Percentiles rank a stretch among this genome's conserved stretches.
Conservation (phyloP, 2,113 vertebrate genomes). For the Plotosus lineatus region DNA sequence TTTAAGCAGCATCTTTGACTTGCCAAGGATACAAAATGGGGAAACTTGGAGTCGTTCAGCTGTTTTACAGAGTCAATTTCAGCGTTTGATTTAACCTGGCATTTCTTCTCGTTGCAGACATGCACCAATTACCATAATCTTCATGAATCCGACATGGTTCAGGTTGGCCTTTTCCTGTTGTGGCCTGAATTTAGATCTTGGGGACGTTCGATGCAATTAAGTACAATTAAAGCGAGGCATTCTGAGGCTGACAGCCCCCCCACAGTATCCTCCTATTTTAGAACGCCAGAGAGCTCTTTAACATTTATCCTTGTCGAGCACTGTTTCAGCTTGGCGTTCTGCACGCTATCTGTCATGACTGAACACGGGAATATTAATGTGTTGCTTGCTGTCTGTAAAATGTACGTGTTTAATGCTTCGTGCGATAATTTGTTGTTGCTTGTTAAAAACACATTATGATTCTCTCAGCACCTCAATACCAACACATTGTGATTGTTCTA, state of each 20-base stretch:
- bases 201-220: constrained; percentile 26
- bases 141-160: neutral
- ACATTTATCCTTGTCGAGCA: neutral
- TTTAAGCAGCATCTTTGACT: neutral
- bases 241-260: constrained; percentile 1
- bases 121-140: neutral
- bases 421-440: neutral
- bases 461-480: neutral
- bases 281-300: neutral
- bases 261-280: neutral
- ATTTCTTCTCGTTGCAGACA: neutral
- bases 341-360: neutral
- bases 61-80: neutral
- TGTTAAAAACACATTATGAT: neutral
- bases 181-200: constrained; percentile 10
- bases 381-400: neutral
- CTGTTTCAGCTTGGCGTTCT: neutral
- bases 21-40: neutral
- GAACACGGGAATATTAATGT: neutral
- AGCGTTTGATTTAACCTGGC: neutral
- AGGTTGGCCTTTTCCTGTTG: neutral
- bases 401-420: neutral
- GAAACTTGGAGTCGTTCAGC: neutral
- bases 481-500: neutral
- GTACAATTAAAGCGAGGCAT: constrained; percentile 21